Base-by-base conservation (phyloP, 2,888 invertebrate genomes). In the Encarsia formosa region DNA sequence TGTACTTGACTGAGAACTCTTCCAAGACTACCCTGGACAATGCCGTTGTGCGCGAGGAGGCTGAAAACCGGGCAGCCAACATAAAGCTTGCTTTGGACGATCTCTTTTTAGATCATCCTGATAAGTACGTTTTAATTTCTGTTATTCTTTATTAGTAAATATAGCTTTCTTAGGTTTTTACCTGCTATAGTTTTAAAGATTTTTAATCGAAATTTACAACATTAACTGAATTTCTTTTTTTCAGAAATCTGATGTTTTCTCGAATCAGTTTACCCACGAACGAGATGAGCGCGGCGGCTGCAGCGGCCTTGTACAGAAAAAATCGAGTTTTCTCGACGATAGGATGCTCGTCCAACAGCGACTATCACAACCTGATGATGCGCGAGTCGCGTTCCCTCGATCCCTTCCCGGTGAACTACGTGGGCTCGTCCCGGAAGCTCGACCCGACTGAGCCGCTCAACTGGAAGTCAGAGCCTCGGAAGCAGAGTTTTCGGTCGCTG, bases 341-440 rank as follows among this genome's bases (percentile, higher is more conserved):
- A 83, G 84, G 18, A 54, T 67, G 69, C n/a, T 65, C 71, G 9
- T 70, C 70, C 4, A 18, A 19, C 38, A 38, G 9, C 38, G 18
- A 9, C 19, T 50, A 43, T 20, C 45, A 9, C 23, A 44, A 46
- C 3, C 29, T 51, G 50, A 61, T 65, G 18, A 75, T 84, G 55
- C 76, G 83, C 19, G 84, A 83, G 65, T 82, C 84, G 1, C 79
- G 81, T 57, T 85, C 85, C 1, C 71, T 86, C 54, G 86, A 87
- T 67, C 81, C 81, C 3, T 77, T 86, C 65, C 85, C 83, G 38
- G 13, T 52, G 5, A 18, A 26, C 6, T 24, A 44, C 2, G 13
- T 48, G 13, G 4, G 18, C 11, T 26, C n/a, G 18, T 6, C 42
- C 15, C 46, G 47, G 5, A 50, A 43, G 23, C 19, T 47, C 16